Base-by-base conservation (phyloP, 2,797 vertebrate species). In the Linurgus olivaceus region DNA sequence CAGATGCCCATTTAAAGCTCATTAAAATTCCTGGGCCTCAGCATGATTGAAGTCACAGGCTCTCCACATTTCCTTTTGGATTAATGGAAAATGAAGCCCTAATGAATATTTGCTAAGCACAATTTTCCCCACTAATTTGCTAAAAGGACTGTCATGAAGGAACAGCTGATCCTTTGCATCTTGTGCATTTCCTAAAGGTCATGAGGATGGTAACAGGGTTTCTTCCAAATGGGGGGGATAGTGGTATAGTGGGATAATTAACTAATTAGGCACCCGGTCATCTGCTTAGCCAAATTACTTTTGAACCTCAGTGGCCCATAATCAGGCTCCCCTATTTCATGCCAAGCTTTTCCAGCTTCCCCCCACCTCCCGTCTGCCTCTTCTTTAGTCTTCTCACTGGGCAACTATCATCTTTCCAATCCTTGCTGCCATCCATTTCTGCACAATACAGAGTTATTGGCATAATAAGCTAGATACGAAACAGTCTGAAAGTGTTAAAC, bases 1-100 rank as follows among this genome's bases (percentile, higher is more conserved):
- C 97, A 97, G 97, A 97, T 97, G 96, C 96, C 97, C 97, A 97
- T 97, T 98, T 98, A 96, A 97, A 98, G 94, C 96, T 97, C 97
- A 97, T 98, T 97, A 97, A 97, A 97, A 97, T 97, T 97, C 95
- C 91, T 94, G 93, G 90, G 96, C 94, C 96, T 96, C 94, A 95
- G 96, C 77, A n/a, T 98, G 96, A 97, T 96, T 95, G 96, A 97
- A 97, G 95, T 97, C 95, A 96, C 93, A 95, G 95, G 81, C 96
- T 93, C 88, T 91, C 93, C 94, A 95, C 96, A 96, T 97, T 97
- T 97, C 94, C 92, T 96, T 96, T 96, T 94, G 94, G 96, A 97
- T 97, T 97, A 97, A 97, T 97, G 96, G 96, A 92, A 98, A 97
- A 98, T 94, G 96, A 96, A 97, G 88, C 81, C 86, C 70, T 96